Evolutionary conservation across 2,113 vertebrate genomes (phyloP).

Genomic region (Macroglossus sobrinus): DNA sequence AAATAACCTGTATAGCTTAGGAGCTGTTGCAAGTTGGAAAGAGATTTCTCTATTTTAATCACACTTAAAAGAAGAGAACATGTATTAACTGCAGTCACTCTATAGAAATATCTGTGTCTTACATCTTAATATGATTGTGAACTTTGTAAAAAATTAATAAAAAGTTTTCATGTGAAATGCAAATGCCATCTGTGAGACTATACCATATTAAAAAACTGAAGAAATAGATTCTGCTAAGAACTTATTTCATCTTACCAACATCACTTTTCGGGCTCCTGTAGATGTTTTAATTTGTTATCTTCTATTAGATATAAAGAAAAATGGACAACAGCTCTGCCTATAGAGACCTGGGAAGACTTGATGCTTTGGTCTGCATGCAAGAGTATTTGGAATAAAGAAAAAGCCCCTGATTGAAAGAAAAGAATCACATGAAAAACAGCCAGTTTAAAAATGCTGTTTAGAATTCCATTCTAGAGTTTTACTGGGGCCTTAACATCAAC

Average conservation of each 20-base stretch:
- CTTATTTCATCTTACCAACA: background rate
- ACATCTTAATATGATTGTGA: background rate
- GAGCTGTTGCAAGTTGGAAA: background rate
- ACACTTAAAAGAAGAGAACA: background rate
- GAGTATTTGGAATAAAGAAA: background rate
- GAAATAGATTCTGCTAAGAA: background rate
- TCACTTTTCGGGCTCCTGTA: background rate
- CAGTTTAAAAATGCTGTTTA: background rate
- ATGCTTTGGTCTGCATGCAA: background rate
- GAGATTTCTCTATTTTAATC: background rate
- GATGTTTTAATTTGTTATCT: background rate
- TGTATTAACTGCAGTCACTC: background rate
- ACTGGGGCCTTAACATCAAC: background rate
- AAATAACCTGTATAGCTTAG: background rate
- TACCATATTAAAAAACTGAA: background rate
- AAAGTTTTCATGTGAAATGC: background rate
- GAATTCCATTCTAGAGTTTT: background rate
- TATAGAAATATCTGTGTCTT: background rate
- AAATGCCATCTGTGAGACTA: background rate
- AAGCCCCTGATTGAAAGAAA: background rate
- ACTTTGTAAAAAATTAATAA: background rate
- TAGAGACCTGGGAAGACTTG: background rate
- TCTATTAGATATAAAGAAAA: background rate
- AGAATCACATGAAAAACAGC: background rate
- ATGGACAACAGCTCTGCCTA: background rate